phyloP scores from a whole-genome alignment of 2,888 invertebrate genomes.

The Cryptocheilus praepositus region DNA sequence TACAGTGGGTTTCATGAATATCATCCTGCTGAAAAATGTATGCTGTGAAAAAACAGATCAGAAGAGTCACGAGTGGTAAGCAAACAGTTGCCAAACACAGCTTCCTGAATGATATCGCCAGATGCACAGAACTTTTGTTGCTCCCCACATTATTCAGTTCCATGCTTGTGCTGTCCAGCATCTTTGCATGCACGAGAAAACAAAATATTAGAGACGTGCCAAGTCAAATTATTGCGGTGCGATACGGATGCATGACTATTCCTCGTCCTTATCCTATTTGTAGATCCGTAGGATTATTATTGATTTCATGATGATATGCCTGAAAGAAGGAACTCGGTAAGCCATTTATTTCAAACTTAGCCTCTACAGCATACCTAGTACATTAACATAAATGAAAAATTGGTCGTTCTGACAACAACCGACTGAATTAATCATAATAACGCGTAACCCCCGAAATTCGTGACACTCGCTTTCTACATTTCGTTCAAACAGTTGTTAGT shows the following conservation, averaged over 20 bases:
- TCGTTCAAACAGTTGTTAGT: too few species aligned
- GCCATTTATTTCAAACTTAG: slow-evolving; percentile 9
- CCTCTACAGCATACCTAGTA: neutral
- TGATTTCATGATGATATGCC: slow-evolving; percentile 34
- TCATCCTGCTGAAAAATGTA: slow-evolving; percentile 94
- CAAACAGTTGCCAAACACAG: slow-evolving; percentile 89
- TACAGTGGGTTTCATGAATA: slow-evolving; percentile 96
- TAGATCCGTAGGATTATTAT: slow-evolving; percentile 8
- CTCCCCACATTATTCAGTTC: slow-evolving; percentile 69
- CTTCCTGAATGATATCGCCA: slow-evolving; percentile 85
- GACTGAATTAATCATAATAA: neutral
- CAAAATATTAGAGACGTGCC: slow-evolving; percentile 11
- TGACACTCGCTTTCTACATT: too few species aligned
- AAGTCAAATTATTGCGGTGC: slow-evolving; percentile 29
- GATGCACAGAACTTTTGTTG: slow-evolving; percentile 78
- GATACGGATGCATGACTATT: slow-evolving; percentile 24
- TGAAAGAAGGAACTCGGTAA: slow-evolving; percentile 33
- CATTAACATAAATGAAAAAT: too few species aligned
- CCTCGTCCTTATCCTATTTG: slow-evolving; percentile 17
- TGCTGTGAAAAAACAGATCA: slow-evolving; percentile 92
- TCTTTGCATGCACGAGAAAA: slow-evolving; percentile 35
- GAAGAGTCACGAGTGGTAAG: slow-evolving; percentile 89
- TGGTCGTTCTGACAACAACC: too few species aligned
- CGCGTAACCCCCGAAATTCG: neutral
- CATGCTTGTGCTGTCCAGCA: slow-evolving; percentile 55